Percentiles rank a stretch among this genome's conserved stretches.
These are phyloP conservation scores for Chionodraco myersi DNA, from an alignment of 2,113 vertebrate species.

Conservation along the genomic window DNA sequence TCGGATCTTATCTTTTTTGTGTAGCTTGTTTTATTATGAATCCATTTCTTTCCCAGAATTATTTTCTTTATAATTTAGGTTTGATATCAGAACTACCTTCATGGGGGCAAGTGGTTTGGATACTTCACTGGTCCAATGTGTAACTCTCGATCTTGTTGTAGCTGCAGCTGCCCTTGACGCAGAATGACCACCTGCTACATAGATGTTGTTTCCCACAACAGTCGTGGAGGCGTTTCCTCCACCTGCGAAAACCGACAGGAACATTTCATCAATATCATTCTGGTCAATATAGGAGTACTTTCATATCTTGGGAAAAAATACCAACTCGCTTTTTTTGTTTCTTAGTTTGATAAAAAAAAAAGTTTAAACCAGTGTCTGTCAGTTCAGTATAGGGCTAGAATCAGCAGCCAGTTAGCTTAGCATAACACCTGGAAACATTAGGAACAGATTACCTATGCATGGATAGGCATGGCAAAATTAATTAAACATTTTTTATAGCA, in stretches of 20 bases:
- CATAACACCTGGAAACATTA: no score
- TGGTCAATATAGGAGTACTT: background rate
- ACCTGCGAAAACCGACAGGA: background rate
- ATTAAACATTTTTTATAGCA: no score
- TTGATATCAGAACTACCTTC: background rate
- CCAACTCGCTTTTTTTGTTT: background rate
- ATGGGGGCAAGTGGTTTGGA: background rate
- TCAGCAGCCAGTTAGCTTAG: no score
- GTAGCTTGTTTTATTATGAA: no score
- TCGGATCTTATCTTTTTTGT: no score
- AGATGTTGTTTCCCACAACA: background rate
- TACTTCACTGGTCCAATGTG: background rate
- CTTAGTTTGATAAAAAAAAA: background rate
- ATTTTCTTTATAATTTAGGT: background rate
- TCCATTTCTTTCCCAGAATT: no score
- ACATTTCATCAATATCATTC: background rate
- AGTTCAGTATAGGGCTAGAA: no score
- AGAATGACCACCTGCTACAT: background rate
- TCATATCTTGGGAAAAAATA: background rate
- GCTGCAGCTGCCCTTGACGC: slow-evolving; percentile 2
- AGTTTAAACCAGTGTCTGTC: no score
- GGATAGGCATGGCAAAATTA: no score
- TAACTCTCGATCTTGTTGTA: slow-evolving; percentile 3
- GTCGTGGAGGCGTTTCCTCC: background rate
- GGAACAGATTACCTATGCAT: no score